Evolutionary conservation across 2,113 vertebrate species (phyloP).

Genomic region (Burhinus oedicnemus): DNA sequence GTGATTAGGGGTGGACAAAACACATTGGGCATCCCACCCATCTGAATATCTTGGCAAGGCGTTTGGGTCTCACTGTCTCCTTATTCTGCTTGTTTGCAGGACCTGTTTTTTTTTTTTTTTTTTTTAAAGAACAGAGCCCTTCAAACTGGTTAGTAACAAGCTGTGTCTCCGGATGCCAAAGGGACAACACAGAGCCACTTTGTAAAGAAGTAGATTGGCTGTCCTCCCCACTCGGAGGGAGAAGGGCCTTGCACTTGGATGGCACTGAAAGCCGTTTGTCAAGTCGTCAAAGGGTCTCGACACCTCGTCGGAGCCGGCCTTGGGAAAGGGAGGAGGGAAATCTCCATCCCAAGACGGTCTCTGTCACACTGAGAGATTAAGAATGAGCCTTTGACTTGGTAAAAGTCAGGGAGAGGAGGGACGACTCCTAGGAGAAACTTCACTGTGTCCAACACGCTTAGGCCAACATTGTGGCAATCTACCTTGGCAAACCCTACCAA

Average conservation of each 20-base stretch:
- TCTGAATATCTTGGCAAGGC: not conserved
- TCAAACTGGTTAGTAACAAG: not conserved
- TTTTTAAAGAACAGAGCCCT: not conserved
- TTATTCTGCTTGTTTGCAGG: not conserved
- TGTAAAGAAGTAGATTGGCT: not conserved
- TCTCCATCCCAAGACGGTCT: not conserved
- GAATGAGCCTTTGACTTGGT: not conserved
- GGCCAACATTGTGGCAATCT: not conserved
- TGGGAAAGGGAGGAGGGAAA: not conserved
- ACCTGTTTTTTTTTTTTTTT: not conserved
- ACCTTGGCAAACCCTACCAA: not conserved
- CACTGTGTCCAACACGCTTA: not conserved
- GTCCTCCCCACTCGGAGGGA: not conserved
- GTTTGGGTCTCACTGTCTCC: not conserved
- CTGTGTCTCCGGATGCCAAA: not conserved
- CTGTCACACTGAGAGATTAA: not conserved
- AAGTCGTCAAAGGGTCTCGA: not conserved
- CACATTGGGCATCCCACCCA: not conserved
- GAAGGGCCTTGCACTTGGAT: not conserved
- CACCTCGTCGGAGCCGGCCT: not conserved
- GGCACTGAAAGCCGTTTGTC: not conserved
- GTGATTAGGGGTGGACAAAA: not conserved
- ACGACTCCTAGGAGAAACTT: not conserved
- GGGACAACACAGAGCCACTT: slow-evolving; percentile 9
- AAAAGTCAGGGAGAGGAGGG: not conserved